A percentile compares a stretch with the other conserved stretches of the same genome.
phyloP scores from a whole-genome alignment of 1,140 invertebrate genomes.

The Tenebrio molitor region DNA sequence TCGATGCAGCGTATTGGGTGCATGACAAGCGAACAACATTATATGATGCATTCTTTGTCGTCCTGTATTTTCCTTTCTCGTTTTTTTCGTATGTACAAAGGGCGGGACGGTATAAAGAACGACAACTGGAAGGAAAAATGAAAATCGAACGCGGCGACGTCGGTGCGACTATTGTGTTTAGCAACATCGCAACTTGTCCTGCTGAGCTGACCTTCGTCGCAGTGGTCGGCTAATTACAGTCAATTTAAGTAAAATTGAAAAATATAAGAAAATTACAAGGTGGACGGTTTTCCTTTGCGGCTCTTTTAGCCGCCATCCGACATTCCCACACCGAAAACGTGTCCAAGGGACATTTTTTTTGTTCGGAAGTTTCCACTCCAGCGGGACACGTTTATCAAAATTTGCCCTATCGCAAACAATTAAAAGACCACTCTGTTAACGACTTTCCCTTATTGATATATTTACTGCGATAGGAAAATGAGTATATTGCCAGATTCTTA shows the following conservation, averaged over 20 bases:
- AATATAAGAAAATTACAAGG: slow-evolving; percentile 27
- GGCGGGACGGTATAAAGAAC: not conserved
- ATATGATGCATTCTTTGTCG: not conserved
- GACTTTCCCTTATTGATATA: slow-evolving; percentile 10
- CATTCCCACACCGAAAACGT: too few relatives aligned
- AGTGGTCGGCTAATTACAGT: not conserved
- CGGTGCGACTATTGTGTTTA: not conserved
- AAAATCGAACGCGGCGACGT: not conserved
- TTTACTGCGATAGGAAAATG: not conserved
- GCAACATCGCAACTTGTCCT: not conserved
- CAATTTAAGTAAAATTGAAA: slow-evolving; percentile 28
- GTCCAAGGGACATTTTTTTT: too few relatives aligned
- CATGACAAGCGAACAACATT: slow-evolving; percentile 31
- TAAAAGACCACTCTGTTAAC: not conserved
- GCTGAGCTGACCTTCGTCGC: slow-evolving; percentile 14
- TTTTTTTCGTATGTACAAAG: not conserved
- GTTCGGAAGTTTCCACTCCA: too few relatives aligned
- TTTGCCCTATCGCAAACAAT: not conserved
- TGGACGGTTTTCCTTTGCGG: not conserved
- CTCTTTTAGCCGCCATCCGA: not conserved
- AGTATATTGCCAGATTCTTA: slow-evolving; percentile 21
- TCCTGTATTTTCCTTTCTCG: not conserved
- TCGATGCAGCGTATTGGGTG: slow-evolving; percentile 35
- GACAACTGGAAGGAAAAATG: not conserved
- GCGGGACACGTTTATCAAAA: too few relatives aligned